Conservation (phyloP, 2,888 invertebrate species). For the Cheilosia impressa region DNA sequence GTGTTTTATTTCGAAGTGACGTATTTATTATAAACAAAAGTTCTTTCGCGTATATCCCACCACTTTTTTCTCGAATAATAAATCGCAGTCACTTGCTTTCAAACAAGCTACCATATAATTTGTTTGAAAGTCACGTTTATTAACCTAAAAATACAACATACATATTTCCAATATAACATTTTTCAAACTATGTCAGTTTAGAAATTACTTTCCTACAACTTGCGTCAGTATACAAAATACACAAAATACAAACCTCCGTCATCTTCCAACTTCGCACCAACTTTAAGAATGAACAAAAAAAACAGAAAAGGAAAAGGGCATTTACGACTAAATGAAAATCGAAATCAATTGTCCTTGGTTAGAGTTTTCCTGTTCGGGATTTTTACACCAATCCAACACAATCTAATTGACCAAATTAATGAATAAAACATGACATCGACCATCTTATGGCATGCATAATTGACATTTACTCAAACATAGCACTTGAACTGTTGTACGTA, state of each 20-base stretch:
- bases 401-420: conserved; percentile 60
- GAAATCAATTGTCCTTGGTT: conserved; percentile 28
- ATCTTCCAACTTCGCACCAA: not conserved
- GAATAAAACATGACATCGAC: conserved; percentile 44
- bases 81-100: no score
- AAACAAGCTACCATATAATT: no score
- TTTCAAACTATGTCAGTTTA: no score
- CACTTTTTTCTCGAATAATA: no score
- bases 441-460: conserved; percentile 22
- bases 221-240: conserved; percentile 7
- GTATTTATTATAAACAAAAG: no score
- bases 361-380: not conserved
- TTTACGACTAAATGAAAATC: not conserved
- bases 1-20: no score
- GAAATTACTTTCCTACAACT: not conserved
- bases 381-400: conserved; percentile 41
- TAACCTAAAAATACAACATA: no score
- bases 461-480: conserved; percentile 34
- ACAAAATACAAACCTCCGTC: not conserved
- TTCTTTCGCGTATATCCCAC: no score
- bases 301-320: not conserved
- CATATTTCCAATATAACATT: no score
- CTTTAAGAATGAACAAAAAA: not conserved
- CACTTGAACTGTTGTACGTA: conserved; percentile 13
- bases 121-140: no score